Base-by-base conservation (phyloP, 2,113 vertebrate species). In the Rhea americana region DNA sequence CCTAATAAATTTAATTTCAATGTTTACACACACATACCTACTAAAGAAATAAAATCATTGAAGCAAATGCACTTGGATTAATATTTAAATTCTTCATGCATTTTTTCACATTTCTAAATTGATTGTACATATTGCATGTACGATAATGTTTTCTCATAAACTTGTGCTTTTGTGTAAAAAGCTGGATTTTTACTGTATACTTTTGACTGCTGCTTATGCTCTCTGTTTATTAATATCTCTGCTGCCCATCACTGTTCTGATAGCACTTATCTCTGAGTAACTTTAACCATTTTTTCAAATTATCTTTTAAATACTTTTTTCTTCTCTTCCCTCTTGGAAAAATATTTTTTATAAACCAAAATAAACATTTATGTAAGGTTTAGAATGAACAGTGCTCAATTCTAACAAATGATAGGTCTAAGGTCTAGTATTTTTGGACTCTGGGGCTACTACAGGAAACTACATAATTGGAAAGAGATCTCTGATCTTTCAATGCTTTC, bases 181-280 rank as follows among this genome's bases (percentile, higher is more conserved):
- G 5, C 80, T 88, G 92, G 56, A 62, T 82, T 93, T 82, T 93
- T 95, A 96, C 92, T 94, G 87, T 56, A 85, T 65, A 84, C 93
- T 97, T 96, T 95, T 96, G 93, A 96, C 93, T 95, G 93, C 93
- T 95, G 94, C 95, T 83, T 94, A 85, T 89, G 81, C 81, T 77
- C 87, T 92, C 53, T 85, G 19, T n/a, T 62, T 85, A 65, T 2
- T 55, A 80, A 71, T 56, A 73, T 43, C 18, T 63, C 45, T 70
- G 5, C 25, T 81, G 8, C 37, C 65, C 14, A 22, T 59, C 28
- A 45, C 20, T 65, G 1, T 53, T 67, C 63, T 73, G 56, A 76
- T 2, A 72, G 13, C 25, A 91, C 76, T 75, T 68, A 48, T 41
- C 13, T 82, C 39, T 68, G 7, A 67, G n/a, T 26, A 61, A 67